These are phyloP conservation scores for Ciconia maguari DNA, from an alignment of 2,113 vertebrate species.

Conservation along the genomic window DNA sequence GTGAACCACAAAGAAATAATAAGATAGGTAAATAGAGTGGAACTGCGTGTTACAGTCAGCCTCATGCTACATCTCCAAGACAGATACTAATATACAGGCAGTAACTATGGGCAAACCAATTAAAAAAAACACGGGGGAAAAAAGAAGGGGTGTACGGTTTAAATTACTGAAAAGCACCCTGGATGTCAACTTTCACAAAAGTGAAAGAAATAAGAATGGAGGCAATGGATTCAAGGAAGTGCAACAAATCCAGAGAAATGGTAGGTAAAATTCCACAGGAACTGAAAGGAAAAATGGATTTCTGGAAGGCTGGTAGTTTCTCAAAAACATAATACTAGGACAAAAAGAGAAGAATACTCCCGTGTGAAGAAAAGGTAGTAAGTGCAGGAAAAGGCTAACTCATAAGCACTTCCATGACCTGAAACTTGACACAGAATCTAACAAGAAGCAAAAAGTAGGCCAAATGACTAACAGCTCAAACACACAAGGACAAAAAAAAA, in stretches of 20 bases:
- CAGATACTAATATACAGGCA: background rate
- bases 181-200: background rate
- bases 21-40: background rate
- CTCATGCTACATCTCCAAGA: background rate
- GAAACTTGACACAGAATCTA: background rate
- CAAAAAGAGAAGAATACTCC: background rate
- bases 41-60: background rate
- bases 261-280: background rate
- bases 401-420: background rate
- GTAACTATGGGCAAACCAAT: background rate
- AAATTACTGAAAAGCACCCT: background rate
- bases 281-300: background rate
- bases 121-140: fast-evolving
- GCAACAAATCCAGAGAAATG: background rate
- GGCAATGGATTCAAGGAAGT: background rate
- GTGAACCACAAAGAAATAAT: background rate
- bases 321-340: background rate
- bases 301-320: background rate
- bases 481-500: background rate
- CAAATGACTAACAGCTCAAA: background rate
- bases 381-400: background rate
- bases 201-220: background rate
- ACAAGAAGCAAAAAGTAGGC: background rate
- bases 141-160: background rate
- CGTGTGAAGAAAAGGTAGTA: background rate